Conservation (phyloP, 2,888 invertebrate species). For the Strigamia crassipes region DNA sequence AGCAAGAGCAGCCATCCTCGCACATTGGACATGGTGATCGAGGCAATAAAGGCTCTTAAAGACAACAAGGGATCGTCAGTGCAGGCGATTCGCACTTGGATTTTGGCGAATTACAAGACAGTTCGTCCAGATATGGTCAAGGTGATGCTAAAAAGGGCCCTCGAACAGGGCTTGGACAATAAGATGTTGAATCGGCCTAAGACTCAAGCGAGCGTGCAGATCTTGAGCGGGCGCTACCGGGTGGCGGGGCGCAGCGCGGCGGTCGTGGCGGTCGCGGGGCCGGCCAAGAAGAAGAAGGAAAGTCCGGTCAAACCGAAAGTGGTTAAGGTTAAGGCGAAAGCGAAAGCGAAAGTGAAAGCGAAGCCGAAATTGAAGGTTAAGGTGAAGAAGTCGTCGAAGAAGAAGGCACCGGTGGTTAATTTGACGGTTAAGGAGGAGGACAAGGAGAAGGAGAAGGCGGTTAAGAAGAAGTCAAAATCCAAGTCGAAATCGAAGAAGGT, state of each 20-base stretch:
- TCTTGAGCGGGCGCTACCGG: constrained; percentile 48
- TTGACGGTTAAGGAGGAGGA: not conserved
- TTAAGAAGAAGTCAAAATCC: not conserved
- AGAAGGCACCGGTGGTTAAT: not conserved
- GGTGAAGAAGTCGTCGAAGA: not conserved
- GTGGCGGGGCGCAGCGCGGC: not conserved
- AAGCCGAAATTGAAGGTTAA: constrained; percentile 24
- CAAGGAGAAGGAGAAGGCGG: constrained; percentile 12
- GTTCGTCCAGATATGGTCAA: constrained; percentile 51
- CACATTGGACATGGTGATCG: constrained; percentile 50
- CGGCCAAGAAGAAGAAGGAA: constrained; percentile 14
- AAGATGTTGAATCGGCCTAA: constrained; percentile 48
- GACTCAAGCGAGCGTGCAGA: constrained; percentile 45
- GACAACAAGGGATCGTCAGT: constrained; percentile 50
- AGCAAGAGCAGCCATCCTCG: constrained; percentile 50
- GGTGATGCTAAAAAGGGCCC: constrained; percentile 49
- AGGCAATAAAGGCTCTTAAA: constrained; percentile 48
- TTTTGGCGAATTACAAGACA: constrained; percentile 49
- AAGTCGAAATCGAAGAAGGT: constrained; percentile 10
- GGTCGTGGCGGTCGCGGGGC: not conserved
- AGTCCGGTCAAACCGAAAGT: not conserved
- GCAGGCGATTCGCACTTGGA: constrained; percentile 50
- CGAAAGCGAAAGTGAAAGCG: not conserved
- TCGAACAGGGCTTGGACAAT: constrained; percentile 49
- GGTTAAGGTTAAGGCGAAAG: not conserved